Base-by-base conservation (phyloP, 1,140 invertebrate genomes). In the Diorhabda sublineata region DNA sequence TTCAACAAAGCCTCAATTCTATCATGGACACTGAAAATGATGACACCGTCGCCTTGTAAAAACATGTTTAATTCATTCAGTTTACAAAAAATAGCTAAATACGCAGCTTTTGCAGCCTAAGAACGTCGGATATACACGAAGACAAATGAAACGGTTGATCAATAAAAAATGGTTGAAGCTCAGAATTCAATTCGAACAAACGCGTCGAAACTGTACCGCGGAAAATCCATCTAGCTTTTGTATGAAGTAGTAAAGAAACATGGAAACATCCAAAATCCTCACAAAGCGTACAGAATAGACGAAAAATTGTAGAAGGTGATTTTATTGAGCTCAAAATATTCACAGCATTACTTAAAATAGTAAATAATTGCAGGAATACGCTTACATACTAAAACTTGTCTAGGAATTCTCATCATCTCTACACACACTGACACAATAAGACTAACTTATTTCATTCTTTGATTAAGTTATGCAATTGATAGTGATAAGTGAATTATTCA, bases 311-410 rank as follows among this genome's bases (percentile, higher is more conserved):
- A 6, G 76, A 72, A 67, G 76, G 77, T 4, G 58, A 73, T 75
- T 79, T 77, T 41, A 80, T 70, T 69, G 67, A 59, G 66, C 80
- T 78, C n/a, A 78, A 77, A 61, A 79, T 68, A 71, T 74, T 77
- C 69, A 81, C 74, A n/a, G 57, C 61, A 44, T 69, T 42, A 71
- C 77, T 70, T 63, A 80, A 66, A 47, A 68, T 70, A 52, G 5
- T 52, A 9, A 9, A 5, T 52, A 52, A 52, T 2, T 52, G 5
- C 45, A 52, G 45, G 8, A 52, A 52, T 52, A 52, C 45, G 5
- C 1, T 5, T 52, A 52, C 45, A 26, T 26, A 26, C 26, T 26
- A 26, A 26, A 26, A 26, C 26, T 26, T 26, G 26, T 26, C 26
- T 26, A 26, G 26, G 26, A 26, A 26, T 26, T 9, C 5, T 52